Evolutionary conservation across 1,140 invertebrate species (phyloP).

Genomic region (Lamellibrachia luymesi): DNA sequence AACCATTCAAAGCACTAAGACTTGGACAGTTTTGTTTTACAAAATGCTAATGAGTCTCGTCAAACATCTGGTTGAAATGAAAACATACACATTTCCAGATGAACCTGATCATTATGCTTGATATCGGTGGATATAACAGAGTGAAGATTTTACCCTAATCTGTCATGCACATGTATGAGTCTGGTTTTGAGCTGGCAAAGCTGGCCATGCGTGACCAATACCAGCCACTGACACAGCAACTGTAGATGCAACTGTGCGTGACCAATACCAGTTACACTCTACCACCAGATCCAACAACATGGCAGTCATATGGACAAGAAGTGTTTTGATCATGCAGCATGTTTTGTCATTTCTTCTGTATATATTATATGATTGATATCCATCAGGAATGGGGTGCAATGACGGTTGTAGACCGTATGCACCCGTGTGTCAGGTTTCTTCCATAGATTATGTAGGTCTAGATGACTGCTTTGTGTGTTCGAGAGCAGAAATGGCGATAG

Average conservation of each 20-base stretch:
- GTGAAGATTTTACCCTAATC: not conserved
- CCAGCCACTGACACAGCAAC: no score
- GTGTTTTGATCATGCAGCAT: not conserved
- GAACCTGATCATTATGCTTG: not conserved
- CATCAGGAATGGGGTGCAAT: not conserved
- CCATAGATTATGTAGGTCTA: not conserved
- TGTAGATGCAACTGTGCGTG: not conserved
- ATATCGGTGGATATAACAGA: not conserved
- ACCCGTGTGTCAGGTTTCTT: not conserved
- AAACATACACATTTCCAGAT: not conserved
- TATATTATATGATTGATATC: conserved; percentile 6
- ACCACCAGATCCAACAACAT: not conserved
- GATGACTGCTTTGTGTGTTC: not conserved
- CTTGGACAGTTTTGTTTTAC: not conserved
- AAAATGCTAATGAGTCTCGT: not conserved
- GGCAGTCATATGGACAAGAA: not conserved
- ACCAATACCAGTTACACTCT: not conserved
- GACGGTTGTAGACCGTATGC: not conserved
- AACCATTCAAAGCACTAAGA: not conserved
- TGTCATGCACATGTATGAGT: not conserved
- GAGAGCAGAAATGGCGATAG: not conserved
- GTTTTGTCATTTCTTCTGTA: not conserved
- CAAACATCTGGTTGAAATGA: not conserved
- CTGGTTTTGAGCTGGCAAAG: not conserved
- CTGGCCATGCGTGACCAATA: not conserved